A percentile compares a stretch with the other conserved stretches of the same genome.
phyloP scores from a whole-genome alignment of 1,140 invertebrate species.

The Heliconius congener region DNA sequence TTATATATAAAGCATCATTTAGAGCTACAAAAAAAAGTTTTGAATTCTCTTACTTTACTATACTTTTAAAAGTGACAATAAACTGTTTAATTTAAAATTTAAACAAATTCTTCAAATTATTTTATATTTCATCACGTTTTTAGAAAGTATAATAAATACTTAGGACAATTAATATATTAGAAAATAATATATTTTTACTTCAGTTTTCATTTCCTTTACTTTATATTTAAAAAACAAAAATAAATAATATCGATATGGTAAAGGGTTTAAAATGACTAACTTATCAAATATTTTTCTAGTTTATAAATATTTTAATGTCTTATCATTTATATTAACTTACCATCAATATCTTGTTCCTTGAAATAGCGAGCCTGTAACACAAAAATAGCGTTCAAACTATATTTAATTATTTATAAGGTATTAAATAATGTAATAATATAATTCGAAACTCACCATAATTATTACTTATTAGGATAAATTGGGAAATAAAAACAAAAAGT shows the following conservation, averaged over 20 bases:
- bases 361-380: slow-evolving; percentile 89
- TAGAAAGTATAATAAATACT: neutral
- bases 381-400: neutral
- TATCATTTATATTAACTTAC: slow-evolving; percentile 74
- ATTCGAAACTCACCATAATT: neutral
- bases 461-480: neutral
- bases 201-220: neutral
- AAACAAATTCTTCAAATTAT: no score
- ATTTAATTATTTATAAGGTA: neutral
- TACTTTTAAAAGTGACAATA: no score
- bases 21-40: no score
- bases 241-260: no score
- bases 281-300: neutral
- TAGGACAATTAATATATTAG: neutral
- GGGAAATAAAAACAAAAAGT: slow-evolving; percentile 38
- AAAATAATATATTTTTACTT: neutral
- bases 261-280: no score
- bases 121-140: neutral
- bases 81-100: no score
- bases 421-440: neutral
- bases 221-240: no score
- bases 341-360: slow-evolving; percentile 92
- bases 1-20: no score
- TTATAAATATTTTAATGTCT: neutral
- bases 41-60: no score